phyloP scores from a whole-genome alignment of 1,140 invertebrate species.

The Drosophila truncata region DNA sequence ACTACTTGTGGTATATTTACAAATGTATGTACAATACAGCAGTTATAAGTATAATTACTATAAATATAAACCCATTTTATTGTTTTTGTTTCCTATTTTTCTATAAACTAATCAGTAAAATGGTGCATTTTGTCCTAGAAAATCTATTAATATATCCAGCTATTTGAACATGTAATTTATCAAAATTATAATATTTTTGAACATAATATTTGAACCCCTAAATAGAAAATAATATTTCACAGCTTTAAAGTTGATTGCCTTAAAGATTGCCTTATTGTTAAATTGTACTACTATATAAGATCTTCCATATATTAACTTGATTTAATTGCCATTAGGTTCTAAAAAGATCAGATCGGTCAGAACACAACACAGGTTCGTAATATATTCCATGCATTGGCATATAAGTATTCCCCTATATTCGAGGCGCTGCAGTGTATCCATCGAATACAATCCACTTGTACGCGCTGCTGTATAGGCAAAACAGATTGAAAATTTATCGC shows the following conservation, averaged over 20 bases:
- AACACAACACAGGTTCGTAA: neutral
- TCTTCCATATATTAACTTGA: neutral
- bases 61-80: too few species aligned
- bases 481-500: slow-evolving; percentile 60
- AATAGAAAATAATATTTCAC: neutral
- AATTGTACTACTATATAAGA: too few species aligned
- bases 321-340: neutral
- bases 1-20: too few species aligned
- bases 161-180: neutral
- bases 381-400: neutral
- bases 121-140: too few species aligned
- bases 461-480: slow-evolving; percentile 18
- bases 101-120: too few species aligned
- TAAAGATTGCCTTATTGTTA: too few species aligned
- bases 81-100: too few species aligned
- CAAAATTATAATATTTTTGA: neutral
- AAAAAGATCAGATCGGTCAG: neutral
- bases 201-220: neutral
- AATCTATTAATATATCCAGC: neutral
- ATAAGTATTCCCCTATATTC: neutral
- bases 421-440: slow-evolving; percentile 14
- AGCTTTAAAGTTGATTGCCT: neutral
- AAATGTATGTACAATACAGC: too few species aligned
- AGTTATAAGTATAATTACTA: too few species aligned
- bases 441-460: slow-evolving; percentile 27